phyloP scores from a whole-genome alignment of 23 tunicate genomes.

The Aplidium turbinatum region DNA sequence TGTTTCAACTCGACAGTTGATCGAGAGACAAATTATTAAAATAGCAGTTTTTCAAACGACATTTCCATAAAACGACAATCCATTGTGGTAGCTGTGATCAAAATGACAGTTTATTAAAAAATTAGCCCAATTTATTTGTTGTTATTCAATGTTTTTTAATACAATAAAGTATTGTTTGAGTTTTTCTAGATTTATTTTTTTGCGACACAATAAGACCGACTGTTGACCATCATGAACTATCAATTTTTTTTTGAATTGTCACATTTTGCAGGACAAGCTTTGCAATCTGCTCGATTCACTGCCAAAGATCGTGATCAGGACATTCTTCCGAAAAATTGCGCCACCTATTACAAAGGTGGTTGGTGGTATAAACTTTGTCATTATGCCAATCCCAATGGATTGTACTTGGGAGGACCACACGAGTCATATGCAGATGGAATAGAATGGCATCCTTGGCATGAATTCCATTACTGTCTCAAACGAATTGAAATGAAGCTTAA shows the following conservation, averaged over 20 bases:
- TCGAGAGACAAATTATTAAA: not conserved
- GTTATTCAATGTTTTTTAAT: no score
- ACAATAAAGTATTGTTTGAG: no score
- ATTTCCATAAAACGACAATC: no score
- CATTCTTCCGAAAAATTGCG: not conserved
- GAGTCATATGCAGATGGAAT: constrained; percentile 38
- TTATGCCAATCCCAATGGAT: constrained; percentile 32
- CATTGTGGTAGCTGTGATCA: no score
- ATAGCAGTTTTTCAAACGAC: not conserved
- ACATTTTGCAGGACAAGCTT: no score
- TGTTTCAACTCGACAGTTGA: not conserved
- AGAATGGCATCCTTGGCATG: constrained; percentile 25
- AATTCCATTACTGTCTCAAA: constrained; percentile 36
- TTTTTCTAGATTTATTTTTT: no score
- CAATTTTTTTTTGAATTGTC: no score
- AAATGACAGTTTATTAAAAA: no score
- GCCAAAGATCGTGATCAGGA: constrained; percentile 33
- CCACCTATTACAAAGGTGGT: constrained; percentile 17
- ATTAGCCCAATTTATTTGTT: no score
- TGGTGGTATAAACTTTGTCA: constrained; percentile 42
- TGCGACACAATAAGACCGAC: no score
- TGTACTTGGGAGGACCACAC: constrained; percentile 27
- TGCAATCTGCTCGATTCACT: not conserved
- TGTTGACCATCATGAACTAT: no score
- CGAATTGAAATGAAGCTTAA: constrained; percentile 39